Conservation (phyloP, 2,797 vertebrate genomes). For the Parotocinclus haroldoi region DNA sequence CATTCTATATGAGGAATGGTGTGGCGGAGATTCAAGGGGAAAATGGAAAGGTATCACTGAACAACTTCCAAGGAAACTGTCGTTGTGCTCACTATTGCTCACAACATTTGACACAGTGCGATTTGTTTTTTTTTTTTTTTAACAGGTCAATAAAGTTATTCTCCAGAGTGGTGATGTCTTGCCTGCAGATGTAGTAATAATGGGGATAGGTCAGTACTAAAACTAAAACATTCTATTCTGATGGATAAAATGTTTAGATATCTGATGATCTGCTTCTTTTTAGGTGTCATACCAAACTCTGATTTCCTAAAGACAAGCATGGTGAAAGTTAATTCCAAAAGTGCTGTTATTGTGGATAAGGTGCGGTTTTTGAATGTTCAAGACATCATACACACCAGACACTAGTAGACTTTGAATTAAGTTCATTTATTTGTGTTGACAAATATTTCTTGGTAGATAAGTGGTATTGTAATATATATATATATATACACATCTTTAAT, state of each 20-base stretch:
- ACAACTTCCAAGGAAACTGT: not conserved
- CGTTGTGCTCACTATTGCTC: not conserved
- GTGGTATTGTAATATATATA: no score
- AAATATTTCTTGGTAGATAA: no score
- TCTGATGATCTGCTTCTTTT: conserved; percentile 9
- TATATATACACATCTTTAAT: no score
- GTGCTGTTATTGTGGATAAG: conserved; percentile 79
- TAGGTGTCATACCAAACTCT: conserved; percentile 72
- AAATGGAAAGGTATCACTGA: conserved; percentile 68
- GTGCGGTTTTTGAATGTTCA: conserved; percentile 55
- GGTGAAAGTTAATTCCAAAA: conserved; percentile 66
- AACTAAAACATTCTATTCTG: not conserved
- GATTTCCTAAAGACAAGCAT: conserved; percentile 73
- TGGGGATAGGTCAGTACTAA: conserved; percentile 74
- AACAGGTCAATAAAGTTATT: conserved; percentile 75
- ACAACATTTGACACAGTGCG: not conserved
- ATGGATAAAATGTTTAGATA: not conserved
- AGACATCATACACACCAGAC: not conserved
- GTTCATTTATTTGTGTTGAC: no score
- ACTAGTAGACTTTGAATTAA: no score
- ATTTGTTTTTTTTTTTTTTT: not conserved
- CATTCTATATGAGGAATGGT: conserved; percentile 77
- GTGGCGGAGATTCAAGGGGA: conserved; percentile 74
- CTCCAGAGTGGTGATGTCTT: conserved; percentile 69
- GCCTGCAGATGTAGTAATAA: conserved; percentile 77